These are phyloP conservation scores for Liolophura sinensis DNA, from an alignment of 1,140 invertebrate species.

Conservation along the genomic window DNA sequence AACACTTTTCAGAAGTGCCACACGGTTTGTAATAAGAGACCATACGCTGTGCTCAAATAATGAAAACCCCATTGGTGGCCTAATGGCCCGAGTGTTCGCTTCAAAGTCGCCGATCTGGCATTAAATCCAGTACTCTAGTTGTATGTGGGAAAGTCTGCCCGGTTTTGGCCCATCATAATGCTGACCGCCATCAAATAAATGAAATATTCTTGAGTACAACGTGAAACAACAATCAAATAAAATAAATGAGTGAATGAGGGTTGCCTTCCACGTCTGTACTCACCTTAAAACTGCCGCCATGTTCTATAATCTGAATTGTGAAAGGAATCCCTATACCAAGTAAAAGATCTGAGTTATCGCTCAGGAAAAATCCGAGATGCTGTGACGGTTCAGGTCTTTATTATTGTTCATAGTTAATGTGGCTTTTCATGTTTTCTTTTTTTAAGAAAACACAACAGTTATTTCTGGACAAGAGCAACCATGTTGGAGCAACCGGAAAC, in stretches of 20 bases:
- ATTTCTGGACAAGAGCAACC: constrained; percentile 64
- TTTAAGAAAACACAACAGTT: constrained; percentile 68
- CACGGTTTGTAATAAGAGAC: too few relatives aligned
- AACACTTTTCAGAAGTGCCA: too few relatives aligned
- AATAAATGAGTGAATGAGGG: neutral
- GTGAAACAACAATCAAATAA: neutral
- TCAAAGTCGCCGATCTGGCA: too few relatives aligned
- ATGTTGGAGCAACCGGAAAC: too few relatives aligned
- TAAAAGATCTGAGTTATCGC: constrained; percentile 57
- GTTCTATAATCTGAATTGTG: constrained; percentile 58
- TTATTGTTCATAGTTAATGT: neutral
- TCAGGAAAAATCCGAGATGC: constrained; percentile 56
- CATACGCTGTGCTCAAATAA: too few relatives aligned
- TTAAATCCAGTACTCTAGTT: too few relatives aligned
- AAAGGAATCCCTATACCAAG: constrained; percentile 66
- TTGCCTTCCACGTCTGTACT: constrained; percentile 9
- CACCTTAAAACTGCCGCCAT: constrained; percentile 45
- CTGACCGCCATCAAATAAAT: too few relatives aligned
- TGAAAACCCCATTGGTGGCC: too few relatives aligned
- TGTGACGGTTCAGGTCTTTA: constrained; percentile 67
- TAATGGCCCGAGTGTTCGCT: too few relatives aligned
- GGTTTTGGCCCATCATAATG: too few relatives aligned
- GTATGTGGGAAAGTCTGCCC: too few relatives aligned
- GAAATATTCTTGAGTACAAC: too few relatives aligned
- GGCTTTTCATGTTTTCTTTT: constrained; percentile 50